Evolutionary conservation across 2,797 vertebrate genomes (phyloP).

Genomic region (Sphenodon punctatus): DNA sequence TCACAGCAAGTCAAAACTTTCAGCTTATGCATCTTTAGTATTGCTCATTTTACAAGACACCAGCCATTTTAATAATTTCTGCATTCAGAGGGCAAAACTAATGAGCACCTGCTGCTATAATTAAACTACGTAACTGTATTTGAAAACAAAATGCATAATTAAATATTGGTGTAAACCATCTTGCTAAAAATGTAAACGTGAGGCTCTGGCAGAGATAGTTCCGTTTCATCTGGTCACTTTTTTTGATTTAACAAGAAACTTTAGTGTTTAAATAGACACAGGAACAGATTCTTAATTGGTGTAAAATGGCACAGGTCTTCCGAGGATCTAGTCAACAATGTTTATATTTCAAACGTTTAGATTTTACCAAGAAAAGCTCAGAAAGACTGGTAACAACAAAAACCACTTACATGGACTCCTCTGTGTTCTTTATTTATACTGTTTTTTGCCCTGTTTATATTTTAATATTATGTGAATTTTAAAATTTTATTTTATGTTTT

Average conservation of each 20-base stretch:
- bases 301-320: background rate
- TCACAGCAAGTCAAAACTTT: background rate
- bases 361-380: background rate
- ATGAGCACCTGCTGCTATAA: background rate
- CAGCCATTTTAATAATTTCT: background rate
- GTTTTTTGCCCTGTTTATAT: too few species aligned
- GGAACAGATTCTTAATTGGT: background rate
- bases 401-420: background rate
- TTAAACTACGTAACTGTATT: background rate
- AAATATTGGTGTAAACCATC: background rate
- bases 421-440: too few species aligned
- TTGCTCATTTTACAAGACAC: background rate
- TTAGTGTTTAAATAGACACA: background rate
- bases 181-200: background rate
- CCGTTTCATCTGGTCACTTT: too few species aligned
- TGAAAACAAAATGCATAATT: background rate
- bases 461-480: too few species aligned
- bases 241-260: background rate
- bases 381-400: background rate
- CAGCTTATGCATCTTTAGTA: accelerated
- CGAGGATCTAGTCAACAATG: background rate
- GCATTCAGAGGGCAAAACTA: background rate
- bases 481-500: too few species aligned
- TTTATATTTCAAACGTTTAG: background rate
- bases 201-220: background rate